A percentile compares a stretch with the other conserved stretches of the same genome.
These are phyloP conservation scores for Agapetus fuscipes DNA, from an alignment of 2,888 invertebrate genomes.

Conservation along the genomic window DNA sequence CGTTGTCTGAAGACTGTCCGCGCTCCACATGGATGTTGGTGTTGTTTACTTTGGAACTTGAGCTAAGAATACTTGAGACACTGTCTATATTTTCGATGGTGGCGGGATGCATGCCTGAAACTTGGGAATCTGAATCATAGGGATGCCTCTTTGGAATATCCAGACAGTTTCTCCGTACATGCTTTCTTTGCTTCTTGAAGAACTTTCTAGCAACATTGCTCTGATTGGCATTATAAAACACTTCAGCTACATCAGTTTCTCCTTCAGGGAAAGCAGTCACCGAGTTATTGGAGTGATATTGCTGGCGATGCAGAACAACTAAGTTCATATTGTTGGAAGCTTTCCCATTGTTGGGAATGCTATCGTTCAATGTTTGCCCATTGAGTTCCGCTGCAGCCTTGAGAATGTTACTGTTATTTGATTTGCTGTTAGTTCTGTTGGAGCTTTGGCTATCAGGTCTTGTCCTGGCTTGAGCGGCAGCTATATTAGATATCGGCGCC, in stretches of 20 bases:
- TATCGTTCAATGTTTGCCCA: constrained; percentile 40
- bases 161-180: constrained; percentile 64
- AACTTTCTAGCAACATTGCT: constrained; percentile 89
- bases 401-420: constrained; percentile 52
- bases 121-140: constrained; percentile 44
- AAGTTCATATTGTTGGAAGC: constrained; percentile 55
- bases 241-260: constrained; percentile 51
- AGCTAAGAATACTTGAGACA: constrained; percentile 52
- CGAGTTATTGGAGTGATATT: constrained; percentile 60
- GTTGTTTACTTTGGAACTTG: constrained; percentile 70
- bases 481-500: constrained; percentile 47
- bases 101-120: constrained; percentile 39
- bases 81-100: constrained; percentile 41
- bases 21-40: constrained; percentile 68
- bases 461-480: constrained; percentile 37
- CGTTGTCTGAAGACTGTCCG: constrained; percentile 32
- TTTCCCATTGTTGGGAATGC: constrained; percentile 36
- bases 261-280: constrained; percentile 54
- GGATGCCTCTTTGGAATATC: constrained; percentile 54
- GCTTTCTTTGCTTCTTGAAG: constrained; percentile 75
- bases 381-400: constrained; percentile 56
- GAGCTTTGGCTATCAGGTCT: constrained; percentile 59
- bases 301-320: constrained; percentile 60
- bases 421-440: constrained; percentile 55
- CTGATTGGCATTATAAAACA: constrained; percentile 90